Percentiles rank a stretch among this genome's conserved stretches.
Evolutionary conservation across 2,797 vertebrate species (phyloP).

Genomic region (Pseudomugil gertrudae): DNA sequence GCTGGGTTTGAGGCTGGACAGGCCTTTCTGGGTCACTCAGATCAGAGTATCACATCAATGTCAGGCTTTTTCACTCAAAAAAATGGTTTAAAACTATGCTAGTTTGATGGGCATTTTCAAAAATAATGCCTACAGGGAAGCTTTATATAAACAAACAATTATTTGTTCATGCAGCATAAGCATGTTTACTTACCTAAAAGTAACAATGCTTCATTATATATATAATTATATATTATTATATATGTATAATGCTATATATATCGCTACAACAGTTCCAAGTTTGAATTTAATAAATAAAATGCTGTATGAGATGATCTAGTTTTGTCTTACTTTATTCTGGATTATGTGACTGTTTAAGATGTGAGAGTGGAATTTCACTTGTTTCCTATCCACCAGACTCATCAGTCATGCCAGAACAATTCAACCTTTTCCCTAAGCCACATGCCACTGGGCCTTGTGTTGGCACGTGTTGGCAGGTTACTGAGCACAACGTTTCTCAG

Average conservation of each 20-base stretch:
- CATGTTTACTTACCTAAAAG: slow-evolving; percentile 25
- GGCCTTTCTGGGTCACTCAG: slow-evolving; percentile 67
- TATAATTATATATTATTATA: no score
- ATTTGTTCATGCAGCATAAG: slow-evolving; percentile 11
- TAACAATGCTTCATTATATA: slow-evolving; percentile 25
- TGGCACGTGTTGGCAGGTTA: slow-evolving; percentile 53
- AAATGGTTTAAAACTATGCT: slow-evolving; percentile 12
- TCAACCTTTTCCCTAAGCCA: slow-evolving; percentile 33
- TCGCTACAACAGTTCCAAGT: no score
- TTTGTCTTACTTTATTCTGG: neutral
- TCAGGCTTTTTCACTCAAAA: slow-evolving; percentile 5
- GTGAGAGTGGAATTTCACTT: slow-evolving; percentile 19
- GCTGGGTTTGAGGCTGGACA: slow-evolving; percentile 52
- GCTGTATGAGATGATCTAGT: neutral
- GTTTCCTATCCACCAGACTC: slow-evolving; percentile 21
- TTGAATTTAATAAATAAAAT: slow-evolving; percentile 19
- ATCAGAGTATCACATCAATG: slow-evolving; percentile 24
- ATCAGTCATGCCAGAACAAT: slow-evolving; percentile 35
- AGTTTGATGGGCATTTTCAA: slow-evolving; percentile 18
- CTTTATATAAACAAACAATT: slow-evolving; percentile 8
- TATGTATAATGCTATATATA: no score
- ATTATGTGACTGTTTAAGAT: slow-evolving; percentile 10
- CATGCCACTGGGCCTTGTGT: slow-evolving; percentile 20
- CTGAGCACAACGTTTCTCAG: slow-evolving; percentile 43
- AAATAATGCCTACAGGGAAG: slow-evolving; percentile 1